Conservation (phyloP, 2,113 vertebrate species). For the Pangasianodon hypophthalmus region DNA sequence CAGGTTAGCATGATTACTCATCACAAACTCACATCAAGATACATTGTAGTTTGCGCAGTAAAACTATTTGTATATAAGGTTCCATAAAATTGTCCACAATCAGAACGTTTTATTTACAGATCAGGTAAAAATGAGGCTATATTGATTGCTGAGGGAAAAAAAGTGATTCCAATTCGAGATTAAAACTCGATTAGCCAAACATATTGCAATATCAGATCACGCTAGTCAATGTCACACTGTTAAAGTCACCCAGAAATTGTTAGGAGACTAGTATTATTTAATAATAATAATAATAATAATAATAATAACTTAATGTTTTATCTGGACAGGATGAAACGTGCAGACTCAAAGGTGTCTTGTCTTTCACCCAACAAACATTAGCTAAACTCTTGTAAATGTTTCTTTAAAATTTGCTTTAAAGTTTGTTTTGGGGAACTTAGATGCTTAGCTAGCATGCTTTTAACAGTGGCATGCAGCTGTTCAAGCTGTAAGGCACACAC, state of each 20-base stretch:
- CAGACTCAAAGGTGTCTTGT: not conserved
- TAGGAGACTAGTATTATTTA: not conserved
- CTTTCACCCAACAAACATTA: not conserved
- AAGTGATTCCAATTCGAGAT: not conserved
- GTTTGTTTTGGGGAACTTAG: not conserved
- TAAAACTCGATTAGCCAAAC: not conserved
- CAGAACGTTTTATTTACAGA: not conserved
- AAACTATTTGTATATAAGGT: not conserved
- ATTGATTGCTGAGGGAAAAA: not conserved
- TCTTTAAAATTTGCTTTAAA: not conserved
- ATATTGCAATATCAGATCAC: not conserved
- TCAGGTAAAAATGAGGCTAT: not conserved
- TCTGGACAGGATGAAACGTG: too few species aligned
- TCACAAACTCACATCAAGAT: not conserved
- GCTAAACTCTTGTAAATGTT: not conserved
- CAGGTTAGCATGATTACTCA: not conserved
- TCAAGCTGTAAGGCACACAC: conserved; percentile 1
- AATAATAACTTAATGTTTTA: not conserved
- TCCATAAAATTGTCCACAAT: not conserved
- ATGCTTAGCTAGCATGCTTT: not conserved
- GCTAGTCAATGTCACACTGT: not conserved
- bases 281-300: not conserved
- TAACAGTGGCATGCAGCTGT: conserved; percentile 33
- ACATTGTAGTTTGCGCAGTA: not conserved
- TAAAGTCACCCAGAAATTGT: not conserved